Base-by-base conservation (phyloP, 1,140 invertebrate species). In the Macrostomum lignano region DNA sequence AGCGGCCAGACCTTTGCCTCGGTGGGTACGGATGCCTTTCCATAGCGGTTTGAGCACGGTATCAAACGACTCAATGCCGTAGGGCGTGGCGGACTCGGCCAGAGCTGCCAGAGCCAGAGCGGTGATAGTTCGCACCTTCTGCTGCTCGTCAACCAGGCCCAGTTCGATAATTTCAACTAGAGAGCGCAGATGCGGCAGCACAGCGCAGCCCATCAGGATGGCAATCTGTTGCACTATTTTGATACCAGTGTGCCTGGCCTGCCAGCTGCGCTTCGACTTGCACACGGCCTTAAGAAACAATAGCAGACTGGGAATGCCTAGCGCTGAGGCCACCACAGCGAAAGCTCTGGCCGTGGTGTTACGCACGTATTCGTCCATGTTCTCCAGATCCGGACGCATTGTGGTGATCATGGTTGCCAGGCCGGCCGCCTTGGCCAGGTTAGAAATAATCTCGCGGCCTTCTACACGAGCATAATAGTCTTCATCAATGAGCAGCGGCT, bases 161-260 rank as follows among this genome's bases (percentile, higher is more conserved):
- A 94, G 84, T 60, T 96, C 86, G 59, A 98, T 96, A 55, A 96
- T 98, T 64, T 98, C 88, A 1, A 99, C 91, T 10, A 99, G 65
- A 38, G 73, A 78, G 54, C 88, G 88, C 5, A 98, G 63, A 67
- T 98, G 88, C 0, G 91, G 91, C 32, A 99, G 58, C 48, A 99
- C 94, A 25, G 91, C 91, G 57, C 91, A 98, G 0, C 91, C 91
- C 88, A 99, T 96, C 1, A 99, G 60, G 48, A 99, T 98, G 22
- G 88, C 82, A 40, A 98, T 96, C 61, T 98, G 91, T 54, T 98
- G 91, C 0, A 98, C 88, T 51, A 98, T 98, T 62, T 98, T 98
- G 31, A 98, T 98, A 50, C 63, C 91, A 2, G 91, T 98, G 54
- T 98, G 91, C 32, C 91, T 65, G 4, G 91, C 91, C 62, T 98